Evolutionary conservation across 2,797 vertebrate genomes (phyloP).

Genomic region (Falco concolor): DNA sequence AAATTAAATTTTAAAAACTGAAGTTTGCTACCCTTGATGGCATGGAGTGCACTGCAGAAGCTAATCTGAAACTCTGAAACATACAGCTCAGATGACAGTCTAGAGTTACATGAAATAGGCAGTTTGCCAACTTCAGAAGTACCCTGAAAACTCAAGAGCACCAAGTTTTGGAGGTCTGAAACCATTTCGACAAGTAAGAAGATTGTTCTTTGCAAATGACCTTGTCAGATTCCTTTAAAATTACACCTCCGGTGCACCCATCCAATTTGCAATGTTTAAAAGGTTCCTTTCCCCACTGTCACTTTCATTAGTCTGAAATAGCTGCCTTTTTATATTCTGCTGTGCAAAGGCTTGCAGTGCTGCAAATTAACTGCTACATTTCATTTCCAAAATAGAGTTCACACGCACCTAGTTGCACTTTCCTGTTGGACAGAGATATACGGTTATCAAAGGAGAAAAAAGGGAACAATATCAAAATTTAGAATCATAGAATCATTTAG

Average conservation of each 20-base stretch:
- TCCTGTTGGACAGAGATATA: background rate
- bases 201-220: background rate
- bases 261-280: conserved; percentile 32
- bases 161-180: conserved; percentile 1
- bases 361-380: conserved; percentile 50
- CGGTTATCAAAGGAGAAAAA: background rate
- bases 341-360: background rate
- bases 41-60: background rate
- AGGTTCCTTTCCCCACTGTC: conserved; percentile 9
- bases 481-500: no score
- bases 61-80: background rate
- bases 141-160: background rate
- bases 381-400: conserved; percentile 5
- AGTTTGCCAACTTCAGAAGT: background rate
- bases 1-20: background rate
- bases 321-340: conserved; percentile 3
- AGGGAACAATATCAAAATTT: background rate
- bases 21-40: background rate
- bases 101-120: background rate
- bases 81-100: background rate
- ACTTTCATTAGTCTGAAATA: conserved; percentile 36
- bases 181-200: background rate
- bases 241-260: conserved; percentile 7
- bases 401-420: background rate
- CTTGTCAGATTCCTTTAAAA: conserved; percentile 58